phyloP scores from a whole-genome alignment of 2,888 invertebrate genomes.

The Chironomus riparius region DNA sequence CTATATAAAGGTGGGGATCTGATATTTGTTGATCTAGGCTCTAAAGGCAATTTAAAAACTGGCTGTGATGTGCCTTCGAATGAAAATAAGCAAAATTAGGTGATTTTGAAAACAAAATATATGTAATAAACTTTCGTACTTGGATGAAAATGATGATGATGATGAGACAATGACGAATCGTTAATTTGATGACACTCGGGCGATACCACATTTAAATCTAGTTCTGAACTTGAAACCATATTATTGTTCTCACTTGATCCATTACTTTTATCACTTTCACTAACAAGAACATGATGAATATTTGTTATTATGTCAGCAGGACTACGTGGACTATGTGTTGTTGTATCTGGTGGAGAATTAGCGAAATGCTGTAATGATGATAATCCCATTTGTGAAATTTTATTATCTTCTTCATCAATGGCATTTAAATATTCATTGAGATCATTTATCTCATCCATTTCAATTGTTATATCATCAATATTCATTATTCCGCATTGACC shows the following conservation, averaged over 20 bases:
- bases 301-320: slow-evolving; percentile 37
- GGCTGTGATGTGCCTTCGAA: background rate
- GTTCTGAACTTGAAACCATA: slow-evolving; percentile 73
- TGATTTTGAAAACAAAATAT: too few relatives aligned
- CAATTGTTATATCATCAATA: slow-evolving; percentile 21
- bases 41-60: slow-evolving; percentile 17
- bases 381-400: slow-evolving; percentile 29
- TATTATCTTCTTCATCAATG: slow-evolving; percentile 25
- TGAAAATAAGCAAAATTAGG: background rate
- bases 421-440: slow-evolving; percentile 23
- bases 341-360: slow-evolving; percentile 76
- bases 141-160: background rate
- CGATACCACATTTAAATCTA: slow-evolving; percentile 52
- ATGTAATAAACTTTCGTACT: background rate
- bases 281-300: slow-evolving; percentile 30
- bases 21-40: background rate
- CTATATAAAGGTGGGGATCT: background rate
- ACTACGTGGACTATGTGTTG: slow-evolving; percentile 71
- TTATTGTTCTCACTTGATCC: slow-evolving; percentile 35
- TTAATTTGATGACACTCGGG: slow-evolving; percentile 34
- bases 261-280: slow-evolving; percentile 41
- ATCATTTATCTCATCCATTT: slow-evolving; percentile 26
- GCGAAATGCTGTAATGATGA: slow-evolving; percentile 42
- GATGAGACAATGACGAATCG: slow-evolving; percentile 39
- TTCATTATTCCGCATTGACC: slow-evolving; percentile 25